Evolutionary conservation across 2,888 invertebrate genomes (phyloP).

Genomic region (Agapostemon virescens): DNA sequence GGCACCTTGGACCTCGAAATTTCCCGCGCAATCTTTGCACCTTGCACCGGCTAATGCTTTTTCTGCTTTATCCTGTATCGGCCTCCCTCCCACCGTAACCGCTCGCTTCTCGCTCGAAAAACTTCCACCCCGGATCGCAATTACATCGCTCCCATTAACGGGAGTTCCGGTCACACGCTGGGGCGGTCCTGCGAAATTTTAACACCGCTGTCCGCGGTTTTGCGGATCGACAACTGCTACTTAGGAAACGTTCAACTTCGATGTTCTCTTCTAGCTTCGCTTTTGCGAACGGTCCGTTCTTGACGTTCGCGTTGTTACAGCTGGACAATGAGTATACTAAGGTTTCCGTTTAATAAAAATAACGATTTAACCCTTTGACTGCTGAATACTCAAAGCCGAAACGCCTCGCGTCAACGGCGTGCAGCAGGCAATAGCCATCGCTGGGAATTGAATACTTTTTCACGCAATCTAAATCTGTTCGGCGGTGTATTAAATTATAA

Average conservation of each 20-base stretch:
- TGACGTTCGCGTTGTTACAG: neutral
- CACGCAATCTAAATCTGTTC: too few species aligned
- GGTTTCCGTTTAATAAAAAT: too few species aligned
- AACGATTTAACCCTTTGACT: too few species aligned
- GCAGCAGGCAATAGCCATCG: too few species aligned
- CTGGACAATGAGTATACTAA: neutral
- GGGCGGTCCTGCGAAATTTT: neutral
- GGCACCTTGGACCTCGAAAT: slow-evolving; percentile 1
- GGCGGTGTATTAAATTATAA: too few species aligned
- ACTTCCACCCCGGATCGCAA: neutral
- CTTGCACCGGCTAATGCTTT: neutral
- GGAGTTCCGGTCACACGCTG: neutral
- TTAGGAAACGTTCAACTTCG: neutral
- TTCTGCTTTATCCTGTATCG: neutral
- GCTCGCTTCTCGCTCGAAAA: neutral
- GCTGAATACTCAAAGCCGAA: too few species aligned
- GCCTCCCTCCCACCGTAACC: neutral
- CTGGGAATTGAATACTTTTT: too few species aligned
- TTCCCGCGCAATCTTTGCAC: slow-evolving; percentile 22
- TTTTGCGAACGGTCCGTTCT: neutral
- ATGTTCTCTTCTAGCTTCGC: neutral
- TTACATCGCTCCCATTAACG: neutral
- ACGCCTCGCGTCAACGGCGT: too few species aligned
- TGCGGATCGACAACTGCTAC: neutral
- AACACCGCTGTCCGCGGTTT: neutral